phyloP scores from a whole-genome alignment of 2,797 vertebrate genomes.

The Pygocentrus nattereri region DNA sequence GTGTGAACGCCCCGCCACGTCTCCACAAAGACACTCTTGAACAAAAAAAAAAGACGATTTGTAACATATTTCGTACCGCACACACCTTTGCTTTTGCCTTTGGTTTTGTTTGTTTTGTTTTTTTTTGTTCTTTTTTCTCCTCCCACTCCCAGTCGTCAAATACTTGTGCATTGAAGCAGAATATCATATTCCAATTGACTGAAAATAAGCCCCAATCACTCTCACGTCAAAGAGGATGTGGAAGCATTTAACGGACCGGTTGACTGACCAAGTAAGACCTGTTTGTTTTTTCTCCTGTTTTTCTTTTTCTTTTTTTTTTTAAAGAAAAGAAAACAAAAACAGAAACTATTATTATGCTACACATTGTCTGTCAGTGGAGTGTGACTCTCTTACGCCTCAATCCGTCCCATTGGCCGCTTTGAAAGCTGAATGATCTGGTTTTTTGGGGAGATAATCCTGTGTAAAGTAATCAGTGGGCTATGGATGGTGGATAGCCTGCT shows the following conservation, averaged over 20 bases:
- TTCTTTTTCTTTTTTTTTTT: constrained; percentile 46
- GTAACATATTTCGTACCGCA: constrained; percentile 84
- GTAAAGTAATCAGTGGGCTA: constrained; percentile 40
- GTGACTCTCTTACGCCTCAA: constrained; percentile 58
- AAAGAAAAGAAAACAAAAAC: not conserved
- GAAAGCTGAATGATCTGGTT: constrained; percentile 46
- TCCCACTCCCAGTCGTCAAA: not conserved
- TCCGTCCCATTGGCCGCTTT: constrained; percentile 53
- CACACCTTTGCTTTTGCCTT: constrained; percentile 57
- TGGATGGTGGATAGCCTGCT: not conserved
- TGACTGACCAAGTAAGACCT: constrained; percentile 91
- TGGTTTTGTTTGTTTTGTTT: not conserved
- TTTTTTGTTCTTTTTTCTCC: constrained; percentile 51
- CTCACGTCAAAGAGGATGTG: constrained; percentile 76
- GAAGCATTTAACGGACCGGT: constrained; percentile 81
- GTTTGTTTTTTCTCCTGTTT: constrained; percentile 79
- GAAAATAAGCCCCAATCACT: constrained; percentile 64
- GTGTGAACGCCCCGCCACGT: constrained; percentile 74
- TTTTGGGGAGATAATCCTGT: constrained; percentile 47
- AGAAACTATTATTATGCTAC: constrained; percentile 68
- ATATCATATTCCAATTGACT: constrained; percentile 71
- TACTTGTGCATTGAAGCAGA: constrained; percentile 20
- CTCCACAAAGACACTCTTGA: constrained; percentile 36
- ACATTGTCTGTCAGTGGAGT: constrained; percentile 72
- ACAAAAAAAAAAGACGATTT: constrained; percentile 78